Evolutionary conservation across 2,888 invertebrate species (phyloP), one percentile per base, ranked within the genome.

Genomic region (Microplitis manilae): DNA sequence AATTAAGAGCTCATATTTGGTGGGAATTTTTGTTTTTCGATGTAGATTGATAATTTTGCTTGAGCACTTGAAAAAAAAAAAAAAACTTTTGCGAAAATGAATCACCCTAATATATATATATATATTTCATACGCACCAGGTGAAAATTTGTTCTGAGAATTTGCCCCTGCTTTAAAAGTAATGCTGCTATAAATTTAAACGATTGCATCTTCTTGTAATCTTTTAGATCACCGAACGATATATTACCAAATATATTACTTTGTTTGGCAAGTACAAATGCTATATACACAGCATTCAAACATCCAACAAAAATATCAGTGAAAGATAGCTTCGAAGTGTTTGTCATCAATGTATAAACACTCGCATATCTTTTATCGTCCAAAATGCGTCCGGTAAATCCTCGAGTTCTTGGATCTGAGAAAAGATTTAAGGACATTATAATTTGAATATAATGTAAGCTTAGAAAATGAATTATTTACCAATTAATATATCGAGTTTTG

Each of bases 111-210:
- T 83, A 87, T 87, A 72, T n/a, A n/a, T n/a, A n/a, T n/a, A n/a
- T n/a, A n/a, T n/a, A n/a, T n/a, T n/a, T n/a, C n/a, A n/a, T n/a
- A n/a, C 75, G 77, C 68, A 9, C 15, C 7, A 13, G 78, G 88
- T 97, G 97, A 90, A 95, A 95, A 90, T 98, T 98, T 77, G 95
- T 95, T 0, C 97, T 94, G 80, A 95, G 93, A 75, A 95, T 96
- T 91, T 96, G 96, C 78, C 95, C 91, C 88, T 97, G 96, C 60
- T 92, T 91, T 76, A 97, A 91, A 59, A 97, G 86, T 20, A 94
- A 88, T 8, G 94, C 93, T 39, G 94, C 94, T 83, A 93, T 80
- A 87, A 91, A 91, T 87, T 87, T 91, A 90, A 83, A 87, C 86
- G 82, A 85, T 79, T 73, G 87, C 86, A 84, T 81, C 15, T 74